Conservation (phyloP, 2,888 invertebrate genomes). For the Lithosia quadra region DNA sequence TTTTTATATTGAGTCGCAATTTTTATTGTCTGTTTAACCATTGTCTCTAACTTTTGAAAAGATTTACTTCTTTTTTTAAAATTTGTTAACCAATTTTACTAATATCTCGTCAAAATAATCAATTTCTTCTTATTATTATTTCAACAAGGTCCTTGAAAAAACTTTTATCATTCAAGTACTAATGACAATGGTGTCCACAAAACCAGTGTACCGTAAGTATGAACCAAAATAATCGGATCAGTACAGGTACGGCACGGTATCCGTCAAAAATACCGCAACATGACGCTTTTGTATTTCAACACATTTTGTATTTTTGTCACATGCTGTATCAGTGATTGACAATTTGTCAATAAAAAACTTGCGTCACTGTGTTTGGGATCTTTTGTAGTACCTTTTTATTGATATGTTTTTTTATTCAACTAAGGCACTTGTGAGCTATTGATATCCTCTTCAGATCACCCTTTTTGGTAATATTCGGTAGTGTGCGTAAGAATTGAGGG, state of each 20-base stretch:
- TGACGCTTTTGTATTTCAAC: constrained; percentile 14
- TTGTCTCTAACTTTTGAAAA: no score
- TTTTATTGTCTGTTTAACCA: no score
- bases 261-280: constrained; percentile 42
- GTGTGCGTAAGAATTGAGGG: no score
- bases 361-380: not conserved
- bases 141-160: not conserved
- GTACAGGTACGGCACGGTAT: constrained; percentile 38
- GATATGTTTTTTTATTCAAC: not conserved
- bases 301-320: constrained; percentile 49
- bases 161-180: constrained; percentile 16
- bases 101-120: no score
- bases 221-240: constrained; percentile 43
- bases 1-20: no score
- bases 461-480: not conserved
- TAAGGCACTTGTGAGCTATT: not conserved
- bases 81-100: not conserved
- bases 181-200: constrained; percentile 22
- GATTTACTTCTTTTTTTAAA: not conserved
- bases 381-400: not conserved
- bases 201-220: constrained; percentile 33
- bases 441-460: not conserved
- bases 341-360: constrained; percentile 8
- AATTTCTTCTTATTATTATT: no score
- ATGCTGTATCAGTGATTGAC: constrained; percentile 14